Conservation (phyloP, 2,888 invertebrate species). For the Tholera decimalis region DNA sequence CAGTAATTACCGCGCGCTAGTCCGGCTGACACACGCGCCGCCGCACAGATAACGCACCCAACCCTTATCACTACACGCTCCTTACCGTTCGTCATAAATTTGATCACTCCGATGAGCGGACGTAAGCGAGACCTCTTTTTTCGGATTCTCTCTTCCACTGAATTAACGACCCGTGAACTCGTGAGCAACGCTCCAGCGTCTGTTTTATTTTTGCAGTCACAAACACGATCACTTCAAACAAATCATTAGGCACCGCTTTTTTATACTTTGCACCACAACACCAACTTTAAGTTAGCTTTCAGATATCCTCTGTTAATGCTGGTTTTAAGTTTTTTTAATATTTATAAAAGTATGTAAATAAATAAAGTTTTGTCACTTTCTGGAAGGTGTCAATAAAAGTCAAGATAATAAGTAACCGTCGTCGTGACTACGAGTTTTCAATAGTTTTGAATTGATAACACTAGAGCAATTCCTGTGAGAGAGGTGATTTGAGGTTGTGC, state of each 20-base stretch:
- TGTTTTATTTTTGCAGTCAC: conserved; percentile 82
- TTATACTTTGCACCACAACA: conserved; percentile 71
- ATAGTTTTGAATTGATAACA: conserved; percentile 76
- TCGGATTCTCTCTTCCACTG: conserved; percentile 80
- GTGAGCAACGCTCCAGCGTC: conserved; percentile 80
- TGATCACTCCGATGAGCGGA: conserved; percentile 88
- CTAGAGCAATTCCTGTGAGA: conserved; percentile 84
- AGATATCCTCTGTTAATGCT: conserved; percentile 19
- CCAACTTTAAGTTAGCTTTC: conserved; percentile 54
- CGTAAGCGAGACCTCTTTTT: conserved; percentile 82
- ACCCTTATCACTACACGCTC: conserved; percentile 87
- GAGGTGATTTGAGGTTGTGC: conserved; percentile 84
- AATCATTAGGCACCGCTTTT: conserved; percentile 70
- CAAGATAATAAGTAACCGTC: conserved; percentile 58
- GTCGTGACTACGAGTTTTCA: conserved; percentile 66
- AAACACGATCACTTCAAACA: conserved; percentile 83
- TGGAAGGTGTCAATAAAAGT: conserved; percentile 62
- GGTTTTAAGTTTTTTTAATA: conserved; percentile 47
- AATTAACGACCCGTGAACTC: conserved; percentile 89
- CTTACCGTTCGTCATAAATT: conserved; percentile 91
- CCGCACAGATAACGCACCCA: conserved; percentile 81
- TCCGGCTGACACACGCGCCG: conserved; percentile 70
- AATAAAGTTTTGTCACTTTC: conserved; percentile 76
- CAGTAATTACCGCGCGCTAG: conserved; percentile 72
- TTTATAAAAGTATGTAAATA: conserved; percentile 61